phyloP scores from a whole-genome alignment of 2,113 vertebrate genomes.

The Macquaria ambigua region DNA sequence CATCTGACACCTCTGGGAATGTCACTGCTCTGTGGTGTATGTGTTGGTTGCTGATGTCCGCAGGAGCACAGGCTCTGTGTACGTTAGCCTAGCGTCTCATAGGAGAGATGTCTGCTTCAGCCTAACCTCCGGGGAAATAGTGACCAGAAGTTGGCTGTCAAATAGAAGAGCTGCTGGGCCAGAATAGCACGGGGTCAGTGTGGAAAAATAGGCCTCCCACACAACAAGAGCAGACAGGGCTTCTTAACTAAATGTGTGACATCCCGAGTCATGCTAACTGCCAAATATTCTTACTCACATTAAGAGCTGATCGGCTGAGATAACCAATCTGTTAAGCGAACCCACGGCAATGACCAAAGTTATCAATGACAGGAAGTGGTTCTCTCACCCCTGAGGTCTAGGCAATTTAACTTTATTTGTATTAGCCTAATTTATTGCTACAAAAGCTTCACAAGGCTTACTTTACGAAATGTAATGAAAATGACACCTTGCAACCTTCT shows the following conservation, averaged over 20 bases:
- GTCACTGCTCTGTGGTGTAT: conserved; percentile 47
- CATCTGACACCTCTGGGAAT: conserved; percentile 69
- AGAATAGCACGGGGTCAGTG: conserved; percentile 70
- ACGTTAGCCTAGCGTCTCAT: conserved; percentile 55
- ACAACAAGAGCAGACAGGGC: conserved; percentile 60
- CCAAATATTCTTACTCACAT: conserved; percentile 52
- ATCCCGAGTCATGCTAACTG: conserved; percentile 46
- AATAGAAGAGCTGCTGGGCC: conserved; percentile 61
- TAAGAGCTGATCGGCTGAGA: conserved; percentile 35
- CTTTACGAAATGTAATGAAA: conserved; percentile 1
- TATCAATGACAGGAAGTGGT: not conserved
- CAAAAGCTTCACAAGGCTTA: not conserved
- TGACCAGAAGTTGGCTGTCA: conserved; percentile 78
- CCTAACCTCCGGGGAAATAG: conserved; percentile 71
- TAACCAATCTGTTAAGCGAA: conserved; percentile 32
- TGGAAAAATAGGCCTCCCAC: conserved; percentile 68
- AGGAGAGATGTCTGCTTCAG: conserved; percentile 68
- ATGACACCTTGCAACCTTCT: not conserved
- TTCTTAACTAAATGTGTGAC: conserved; percentile 64
- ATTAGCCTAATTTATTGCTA: not conserved
- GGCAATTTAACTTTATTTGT: conserved; percentile 8
- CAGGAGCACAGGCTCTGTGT: conserved; percentile 59
- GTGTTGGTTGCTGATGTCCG: conserved; percentile 57
- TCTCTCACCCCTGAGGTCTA: not conserved
- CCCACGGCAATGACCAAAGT: conserved; percentile 4